Evolutionary conservation across 2,797 vertebrate genomes (phyloP).

Genomic region (Enteromius viviparus): DNA sequence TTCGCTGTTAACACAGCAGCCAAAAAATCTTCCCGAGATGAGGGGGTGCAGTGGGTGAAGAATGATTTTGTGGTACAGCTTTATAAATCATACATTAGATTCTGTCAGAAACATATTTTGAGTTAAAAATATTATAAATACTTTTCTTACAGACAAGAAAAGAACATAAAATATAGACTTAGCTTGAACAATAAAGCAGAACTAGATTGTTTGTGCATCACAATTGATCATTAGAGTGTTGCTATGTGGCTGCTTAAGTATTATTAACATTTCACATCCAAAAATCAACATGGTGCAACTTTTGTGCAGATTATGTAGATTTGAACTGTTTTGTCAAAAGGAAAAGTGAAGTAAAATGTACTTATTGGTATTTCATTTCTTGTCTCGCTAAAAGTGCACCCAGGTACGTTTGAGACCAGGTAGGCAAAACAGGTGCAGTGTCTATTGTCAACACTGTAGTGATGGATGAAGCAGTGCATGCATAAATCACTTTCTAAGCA

Average conservation of each 20-base stretch:
- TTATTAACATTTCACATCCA: not conserved
- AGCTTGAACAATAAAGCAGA: not conserved
- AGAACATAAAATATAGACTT: not conserved
- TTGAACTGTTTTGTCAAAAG: too few species aligned
- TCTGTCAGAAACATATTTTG: not conserved
- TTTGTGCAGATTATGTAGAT: too few species aligned
- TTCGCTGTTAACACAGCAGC: conserved; percentile 6
- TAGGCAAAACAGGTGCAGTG: not conserved
- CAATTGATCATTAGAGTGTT: not conserved
- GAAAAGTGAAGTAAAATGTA: too few species aligned
- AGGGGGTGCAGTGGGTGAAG: not conserved
- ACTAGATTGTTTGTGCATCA: not conserved
- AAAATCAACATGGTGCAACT: too few species aligned
- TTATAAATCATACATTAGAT: conserved; percentile 5
- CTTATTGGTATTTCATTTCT: too few species aligned
- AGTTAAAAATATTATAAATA: too few species aligned
- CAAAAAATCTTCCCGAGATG: conserved; percentile 12
- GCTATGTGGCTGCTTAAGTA: not conserved
- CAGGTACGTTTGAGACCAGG: too few species aligned
- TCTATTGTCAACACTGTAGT: not conserved
- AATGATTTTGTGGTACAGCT: not conserved
- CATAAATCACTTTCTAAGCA: not conserved
- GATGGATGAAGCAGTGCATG: not conserved
- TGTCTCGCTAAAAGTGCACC: too few species aligned
- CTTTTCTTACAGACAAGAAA: not conserved